Evolutionary conservation across 1,140 invertebrate species (phyloP), one percentile per base, ranked within the genome.

Genomic region (Tribolium castaneum): DNA sequence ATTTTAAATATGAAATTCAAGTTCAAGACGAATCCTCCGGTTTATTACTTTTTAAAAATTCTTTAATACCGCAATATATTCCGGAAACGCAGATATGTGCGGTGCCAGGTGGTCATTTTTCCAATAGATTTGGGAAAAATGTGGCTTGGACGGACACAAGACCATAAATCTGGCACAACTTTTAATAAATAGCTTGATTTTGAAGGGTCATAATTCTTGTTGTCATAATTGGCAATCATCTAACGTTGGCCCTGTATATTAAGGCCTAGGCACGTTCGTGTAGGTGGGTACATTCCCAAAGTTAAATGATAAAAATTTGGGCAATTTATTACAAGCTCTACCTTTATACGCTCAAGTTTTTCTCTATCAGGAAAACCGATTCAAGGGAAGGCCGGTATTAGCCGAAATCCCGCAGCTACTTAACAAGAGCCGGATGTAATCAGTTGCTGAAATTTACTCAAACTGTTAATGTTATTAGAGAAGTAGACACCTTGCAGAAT

Each of bases 141-240:
- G 16, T 16, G 10, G 13, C 22, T 59, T 59, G 14, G 54, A 59
- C 54, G 16, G 10, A 59, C 54, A 59, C 9, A 22, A n/a, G 10
- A 25, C 10, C 19, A 59, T 59, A 59, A 59, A 59, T 25, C 54
- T 22, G 10, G 6, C 7, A 25, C 39, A 59, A 59, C 16, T 59
- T 59, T 59, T 59, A 59, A 72, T 72, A 72, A 72, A 72, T 72
- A 25, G 39, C 16, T 22, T 49, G 66, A 51, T 72, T 72, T 72
- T 72, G 70, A 72, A 49, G 16, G 70, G 10, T 50, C 70, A 51
- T 72, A 72, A 72, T 30, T 72, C 70, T 72, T 72, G 70, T 50
- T 72, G 13, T 30, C 50, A 72, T 72, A 72, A 49, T 72, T 72
- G 35, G 70, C 45, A 72, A 50, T 72, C 70, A 72, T 72, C 45